A percentile compares a stretch with the other conserved stretches of the same genome.
Conservation (phyloP, 2,113 vertebrate genomes). For the Galbula dea region DNA sequence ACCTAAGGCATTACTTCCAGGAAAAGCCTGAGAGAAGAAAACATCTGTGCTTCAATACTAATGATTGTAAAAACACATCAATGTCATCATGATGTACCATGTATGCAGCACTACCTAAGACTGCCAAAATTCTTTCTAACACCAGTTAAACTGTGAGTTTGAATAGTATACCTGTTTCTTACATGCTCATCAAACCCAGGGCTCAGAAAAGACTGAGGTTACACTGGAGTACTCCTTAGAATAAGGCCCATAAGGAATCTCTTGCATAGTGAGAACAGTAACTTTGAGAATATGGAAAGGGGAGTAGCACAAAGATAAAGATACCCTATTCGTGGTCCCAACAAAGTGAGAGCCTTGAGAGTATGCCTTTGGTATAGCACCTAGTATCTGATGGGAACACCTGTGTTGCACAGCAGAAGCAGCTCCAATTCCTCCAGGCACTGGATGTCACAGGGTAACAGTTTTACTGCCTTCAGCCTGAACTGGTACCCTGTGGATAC, state of each 20-base stretch:
- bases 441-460: neutral
- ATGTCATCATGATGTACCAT: neutral
- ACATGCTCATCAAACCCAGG: neutral
- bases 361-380: neutral
- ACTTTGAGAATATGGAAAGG: neutral
- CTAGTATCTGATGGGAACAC: neutral
- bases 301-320: neutral
- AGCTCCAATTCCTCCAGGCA: neutral
- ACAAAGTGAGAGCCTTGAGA: neutral
- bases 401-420: neutral
- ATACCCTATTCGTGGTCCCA: neutral
- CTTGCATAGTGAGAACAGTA: neutral
- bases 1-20: neutral
- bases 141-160: neutral
- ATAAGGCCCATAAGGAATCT: neutral
- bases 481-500: neutral
- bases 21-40: neutral
- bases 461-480: neutral
- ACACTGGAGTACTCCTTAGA: neutral
- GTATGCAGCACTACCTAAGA: neutral
- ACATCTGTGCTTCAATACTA: neutral
- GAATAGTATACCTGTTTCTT: neutral
- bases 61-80: neutral
- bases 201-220: neutral
- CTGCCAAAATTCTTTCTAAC: neutral